Base-by-base conservation (phyloP, 2,113 vertebrate species). In the Zosterops hypoxanthus region DNA sequence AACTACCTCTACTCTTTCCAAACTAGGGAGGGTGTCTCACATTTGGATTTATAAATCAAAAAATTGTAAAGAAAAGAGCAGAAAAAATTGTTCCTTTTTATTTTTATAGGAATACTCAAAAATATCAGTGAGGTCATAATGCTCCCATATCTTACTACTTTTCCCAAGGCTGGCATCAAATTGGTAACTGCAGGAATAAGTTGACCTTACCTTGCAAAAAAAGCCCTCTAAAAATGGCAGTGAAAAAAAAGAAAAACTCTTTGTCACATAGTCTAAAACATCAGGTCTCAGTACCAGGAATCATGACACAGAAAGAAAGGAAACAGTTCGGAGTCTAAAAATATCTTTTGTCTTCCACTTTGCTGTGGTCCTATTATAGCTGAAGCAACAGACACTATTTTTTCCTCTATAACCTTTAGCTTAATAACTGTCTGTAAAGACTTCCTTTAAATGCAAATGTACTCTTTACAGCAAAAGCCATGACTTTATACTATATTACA, bases 321-420 rank as follows among this genome's bases (percentile, higher is more conserved):
- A 65, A 88, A 81, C 41, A 92, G 84, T 66, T 90, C 24, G 34
- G 55, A 93, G 13, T 5, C 92, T 96, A 96, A 95, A 97, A 95
- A 97, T 97, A 96, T 86, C 76, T 93, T 94, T 81, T 73, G 78
- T 95, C 49, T 96, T 96, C 79, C 85, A 93, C 82, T 92, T 95
- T 78, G 52, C 76, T 49, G 36, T 86, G 49, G 64, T 84, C 57
- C 68, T 70, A 71, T 90, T 92, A 90, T 83, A 96, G 76, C 47
- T 90, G 69, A 90, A 97, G 82, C 79, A 95, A 90, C 52, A 86
- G 44, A 33, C 59, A 10, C 47, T 59, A 33, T 73, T 90, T 93
- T 91, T 91, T 83, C 72, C 56, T 83, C 24, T 52, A 36, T 82
- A 95, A 78, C 83, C 77, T 92, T 96, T 94, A 92, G 18, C 92